Conservation (phyloP, 2,113 vertebrate species). For the Varanus salvator region DNA sequence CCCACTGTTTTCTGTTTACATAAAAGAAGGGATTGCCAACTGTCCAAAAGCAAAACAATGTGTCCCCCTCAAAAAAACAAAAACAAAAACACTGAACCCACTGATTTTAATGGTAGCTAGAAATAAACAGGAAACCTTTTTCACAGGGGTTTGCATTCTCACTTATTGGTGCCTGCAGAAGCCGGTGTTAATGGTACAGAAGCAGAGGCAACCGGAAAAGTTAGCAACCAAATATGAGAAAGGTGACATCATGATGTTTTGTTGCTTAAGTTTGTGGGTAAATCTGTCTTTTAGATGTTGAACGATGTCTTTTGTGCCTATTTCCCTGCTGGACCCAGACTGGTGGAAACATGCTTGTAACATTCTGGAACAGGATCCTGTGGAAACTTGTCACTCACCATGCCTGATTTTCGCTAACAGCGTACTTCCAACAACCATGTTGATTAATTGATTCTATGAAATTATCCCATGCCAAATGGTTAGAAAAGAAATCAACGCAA, state of each 20-base stretch:
- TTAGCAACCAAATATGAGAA: neutral
- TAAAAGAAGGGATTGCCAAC: neutral
- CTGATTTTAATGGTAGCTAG: neutral
- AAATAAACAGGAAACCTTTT: neutral
- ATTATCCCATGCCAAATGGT: neutral
- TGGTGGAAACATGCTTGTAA: conserved; percentile 14
- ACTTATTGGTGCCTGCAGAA: neutral
- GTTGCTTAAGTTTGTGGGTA: neutral
- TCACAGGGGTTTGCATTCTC: neutral
- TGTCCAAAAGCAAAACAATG: neutral
- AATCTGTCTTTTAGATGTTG: neutral
- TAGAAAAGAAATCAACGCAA: conserved; percentile 30
- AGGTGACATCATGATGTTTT: neutral
- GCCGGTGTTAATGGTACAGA: neutral
- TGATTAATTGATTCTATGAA: conserved; percentile 33
- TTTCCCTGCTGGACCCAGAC: neutral
- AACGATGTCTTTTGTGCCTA: neutral
- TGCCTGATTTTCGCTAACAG: neutral
- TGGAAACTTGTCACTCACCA: neutral
- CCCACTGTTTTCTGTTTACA: neutral
- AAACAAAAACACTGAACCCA: neutral
- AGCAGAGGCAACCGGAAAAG: neutral
- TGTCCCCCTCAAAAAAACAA: too few relatives aligned
- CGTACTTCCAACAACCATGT: conserved; percentile 10
- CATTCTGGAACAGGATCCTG: neutral